These are phyloP conservation scores for Siniperca scherzeri DNA, from an alignment of 2,797 vertebrate species.

Conservation along the genomic window DNA sequence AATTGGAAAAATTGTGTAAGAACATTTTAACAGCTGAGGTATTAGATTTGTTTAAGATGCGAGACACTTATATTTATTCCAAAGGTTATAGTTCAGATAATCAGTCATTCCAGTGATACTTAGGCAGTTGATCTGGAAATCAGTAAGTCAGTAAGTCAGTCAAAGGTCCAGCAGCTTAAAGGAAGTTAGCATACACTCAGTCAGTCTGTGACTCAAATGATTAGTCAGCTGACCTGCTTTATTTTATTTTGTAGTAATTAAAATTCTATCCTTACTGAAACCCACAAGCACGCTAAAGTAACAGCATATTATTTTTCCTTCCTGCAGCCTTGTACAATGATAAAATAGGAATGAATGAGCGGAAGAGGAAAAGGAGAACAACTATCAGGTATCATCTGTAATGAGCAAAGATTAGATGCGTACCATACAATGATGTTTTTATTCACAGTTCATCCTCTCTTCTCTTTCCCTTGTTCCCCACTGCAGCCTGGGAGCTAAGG, in stretches of 20 bases:
- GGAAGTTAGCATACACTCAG: background rate
- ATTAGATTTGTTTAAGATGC: background rate
- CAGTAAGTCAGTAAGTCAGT: background rate
- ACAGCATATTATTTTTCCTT: slow-evolving; percentile 2
- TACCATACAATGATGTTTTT: background rate
- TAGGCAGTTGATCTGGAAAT: background rate
- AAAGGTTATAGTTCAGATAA: background rate
- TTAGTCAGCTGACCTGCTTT: background rate
- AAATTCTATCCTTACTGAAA: background rate
- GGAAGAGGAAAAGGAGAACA: slow-evolving; percentile 97
- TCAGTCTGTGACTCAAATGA: background rate
- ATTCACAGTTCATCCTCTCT: background rate
- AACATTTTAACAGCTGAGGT: background rate
- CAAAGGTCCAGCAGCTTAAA: background rate
- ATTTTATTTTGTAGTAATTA: background rate
- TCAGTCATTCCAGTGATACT: background rate
- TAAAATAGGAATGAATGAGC: slow-evolving; percentile 95
- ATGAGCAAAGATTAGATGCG: background rate
- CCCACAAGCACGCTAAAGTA: background rate
- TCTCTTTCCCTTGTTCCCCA: slow-evolving; percentile 23
- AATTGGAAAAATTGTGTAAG: background rate
- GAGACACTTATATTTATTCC: background rate
- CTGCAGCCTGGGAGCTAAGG: slow-evolving; percentile 94
- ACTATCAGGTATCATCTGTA: slow-evolving; percentile 93
- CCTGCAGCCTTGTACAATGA: slow-evolving; percentile 94